Percentiles rank a stretch among this genome's conserved stretches.
Evolutionary conservation across 2,888 invertebrate genomes (phyloP).

Genomic region (Hypena proboscidalis): DNA sequence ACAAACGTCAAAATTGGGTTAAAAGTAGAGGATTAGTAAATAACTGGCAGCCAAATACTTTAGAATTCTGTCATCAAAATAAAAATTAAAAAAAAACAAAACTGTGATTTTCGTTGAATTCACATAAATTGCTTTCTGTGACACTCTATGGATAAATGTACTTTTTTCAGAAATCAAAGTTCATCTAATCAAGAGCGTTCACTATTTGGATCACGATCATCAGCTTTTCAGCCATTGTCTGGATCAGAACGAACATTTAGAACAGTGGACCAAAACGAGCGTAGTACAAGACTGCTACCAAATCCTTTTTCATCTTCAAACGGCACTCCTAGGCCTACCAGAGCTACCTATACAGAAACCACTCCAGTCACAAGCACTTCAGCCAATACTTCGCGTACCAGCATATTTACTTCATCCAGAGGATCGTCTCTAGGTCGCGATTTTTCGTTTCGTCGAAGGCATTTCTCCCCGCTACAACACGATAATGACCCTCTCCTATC

Average conservation of each 20-base stretch:
- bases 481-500: slow-evolving; percentile 29
- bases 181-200: slow-evolving; percentile 57
- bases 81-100: too few species aligned
- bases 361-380: slow-evolving; percentile 37
- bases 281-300: slow-evolving; percentile 64
- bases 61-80: too few species aligned
- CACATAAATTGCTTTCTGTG: too few species aligned
- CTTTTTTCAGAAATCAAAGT: slow-evolving; percentile 55
- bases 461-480: slow-evolving; percentile 47
- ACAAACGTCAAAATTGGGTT: too few species aligned
- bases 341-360: slow-evolving; percentile 49
- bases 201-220: slow-evolving; percentile 69
- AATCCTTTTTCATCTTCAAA: slow-evolving; percentile 72
- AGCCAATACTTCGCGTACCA: slow-evolving; percentile 68
- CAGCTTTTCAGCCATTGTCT: slow-evolving; percentile 73
- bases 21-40: too few species aligned
- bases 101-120: too few species aligned
- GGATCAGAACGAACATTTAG: slow-evolving; percentile 61
- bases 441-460: slow-evolving; percentile 53
- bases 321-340: slow-evolving; percentile 47
- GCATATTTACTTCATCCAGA: slow-evolving; percentile 68
- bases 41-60: too few species aligned
- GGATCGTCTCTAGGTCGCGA: slow-evolving; percentile 49
- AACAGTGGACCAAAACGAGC: slow-evolving; percentile 63
- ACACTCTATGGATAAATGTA: too few species aligned